These are phyloP conservation scores for Hoplias malabaricus DNA, from an alignment of 2,113 vertebrate species.

Conservation along the genomic window DNA sequence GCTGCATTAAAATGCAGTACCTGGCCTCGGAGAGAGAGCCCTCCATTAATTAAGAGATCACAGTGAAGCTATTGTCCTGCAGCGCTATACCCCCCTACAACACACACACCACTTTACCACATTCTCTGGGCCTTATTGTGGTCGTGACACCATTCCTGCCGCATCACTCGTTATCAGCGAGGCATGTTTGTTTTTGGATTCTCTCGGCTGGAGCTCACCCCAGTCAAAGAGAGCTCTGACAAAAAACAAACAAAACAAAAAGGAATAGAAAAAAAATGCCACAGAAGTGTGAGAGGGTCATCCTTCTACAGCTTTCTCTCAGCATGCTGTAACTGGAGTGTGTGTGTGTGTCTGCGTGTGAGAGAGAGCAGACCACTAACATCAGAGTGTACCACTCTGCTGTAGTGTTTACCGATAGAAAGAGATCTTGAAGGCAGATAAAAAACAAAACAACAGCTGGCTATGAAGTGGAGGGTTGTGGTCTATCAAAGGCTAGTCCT, in stretches of 20 bases:
- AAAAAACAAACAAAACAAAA: conserved; percentile 56
- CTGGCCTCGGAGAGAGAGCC: conserved; percentile 65
- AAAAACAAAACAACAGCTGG: conserved; percentile 4
- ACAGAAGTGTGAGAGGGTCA: conserved; percentile 61
- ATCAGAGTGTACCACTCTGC: conserved; percentile 2
- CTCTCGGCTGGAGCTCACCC: conserved; percentile 63
- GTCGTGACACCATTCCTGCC: conserved; percentile 66
- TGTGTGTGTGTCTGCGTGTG: neutral
- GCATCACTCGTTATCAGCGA: conserved; percentile 70
- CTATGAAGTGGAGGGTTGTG: neutral
- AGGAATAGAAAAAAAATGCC: conserved; percentile 53
- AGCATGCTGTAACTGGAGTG: neutral
- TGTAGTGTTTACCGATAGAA: neutral
- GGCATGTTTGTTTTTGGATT: conserved; percentile 71
- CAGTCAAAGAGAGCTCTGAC: conserved; percentile 66
- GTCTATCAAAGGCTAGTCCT: neutral
- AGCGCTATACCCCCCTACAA: conserved; percentile 42
- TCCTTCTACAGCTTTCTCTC: conserved; percentile 33
- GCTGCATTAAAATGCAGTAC: conserved; percentile 71
- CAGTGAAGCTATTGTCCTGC: conserved; percentile 67
- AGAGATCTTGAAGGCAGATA: conserved; percentile 1
- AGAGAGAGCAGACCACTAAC: no score
- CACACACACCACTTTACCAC: conserved; percentile 55
- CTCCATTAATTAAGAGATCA: conserved; percentile 79
- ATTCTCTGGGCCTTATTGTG: conserved; percentile 59